Evolutionary conservation across 2,113 vertebrate species (phyloP), one percentile per base, ranked within the genome.

Genomic region (Crotalus horridus): DNA sequence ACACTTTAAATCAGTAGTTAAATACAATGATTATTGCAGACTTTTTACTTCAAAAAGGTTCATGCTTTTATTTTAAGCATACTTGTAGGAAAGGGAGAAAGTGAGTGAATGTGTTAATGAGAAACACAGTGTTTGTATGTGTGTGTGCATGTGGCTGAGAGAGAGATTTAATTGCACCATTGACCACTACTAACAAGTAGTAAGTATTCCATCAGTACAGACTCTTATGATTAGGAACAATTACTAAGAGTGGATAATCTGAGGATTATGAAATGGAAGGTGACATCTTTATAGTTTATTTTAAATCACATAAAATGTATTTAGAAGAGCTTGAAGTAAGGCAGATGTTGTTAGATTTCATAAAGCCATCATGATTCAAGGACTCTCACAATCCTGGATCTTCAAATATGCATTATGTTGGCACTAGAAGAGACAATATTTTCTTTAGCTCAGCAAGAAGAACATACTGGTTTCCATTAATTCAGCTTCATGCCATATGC

Each of bases 271-370:
- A 96, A 95, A 88, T n/a, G 9, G 91, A 91, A 64, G 58, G 2
- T 89, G 91, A 64, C 94, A 94, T 93, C 90, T 94, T 95, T 94
- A 94, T 95, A 93, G 33, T 92, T 96, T 89, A 93, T 94, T 91
- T 69, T 61, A 95, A 92, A 95, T 93, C 2, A 33, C 55, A 58
- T 91, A 85, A 95, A 95, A 95, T 94, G 94, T 33, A 69, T 33
- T 93, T 1, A 0, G 88, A 93, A 94, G 92, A 94, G 58, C 91
- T 93, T 87, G 90, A 92, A 46, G 93, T 95, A 96, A 95, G 93
- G 93, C 90, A 94, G 92, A 94, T 94, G 94, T 95, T 97, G 81
- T 90, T 94, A 93, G 51, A 93, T 96, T 95, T 96, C 74, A 53
- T 51, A 51, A 51, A 8, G 48, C 48, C 8, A 51, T 51, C 48